phyloP scores from a whole-genome alignment of 2,888 invertebrate species.

The Rhodophaea formosa region DNA sequence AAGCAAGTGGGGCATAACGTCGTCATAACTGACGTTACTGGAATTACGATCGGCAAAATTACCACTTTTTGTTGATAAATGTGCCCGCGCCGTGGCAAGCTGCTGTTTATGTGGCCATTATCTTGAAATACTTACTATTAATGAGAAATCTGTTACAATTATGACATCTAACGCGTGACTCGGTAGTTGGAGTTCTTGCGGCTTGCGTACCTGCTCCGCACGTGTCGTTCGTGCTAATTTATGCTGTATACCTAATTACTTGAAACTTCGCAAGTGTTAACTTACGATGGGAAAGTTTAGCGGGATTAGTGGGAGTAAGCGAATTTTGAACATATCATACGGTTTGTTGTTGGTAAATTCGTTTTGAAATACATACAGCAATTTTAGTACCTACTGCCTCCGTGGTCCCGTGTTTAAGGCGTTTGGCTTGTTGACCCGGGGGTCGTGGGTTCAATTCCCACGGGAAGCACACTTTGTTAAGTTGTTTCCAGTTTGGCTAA shows the following conservation, averaged over 20 bases:
- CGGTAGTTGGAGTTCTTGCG: constrained; percentile 18
- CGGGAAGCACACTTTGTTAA: too few species aligned
- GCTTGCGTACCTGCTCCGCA: not conserved
- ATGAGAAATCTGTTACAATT: constrained; percentile 73
- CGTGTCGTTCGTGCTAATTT: constrained; percentile 12
- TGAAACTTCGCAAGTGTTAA: constrained; percentile 11
- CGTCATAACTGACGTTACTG: constrained; percentile 57
- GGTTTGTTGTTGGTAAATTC: constrained; percentile 6
- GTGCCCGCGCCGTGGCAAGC: constrained; percentile 53
- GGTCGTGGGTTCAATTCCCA: too few species aligned
- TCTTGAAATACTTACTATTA: constrained; percentile 74
- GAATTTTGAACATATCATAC: constrained; percentile 7
- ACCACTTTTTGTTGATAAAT: constrained; percentile 78
- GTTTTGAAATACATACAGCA: not conserved
- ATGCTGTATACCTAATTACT: constrained; percentile 9
- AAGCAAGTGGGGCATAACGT: constrained; percentile 50
- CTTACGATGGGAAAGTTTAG: constrained; percentile 16
- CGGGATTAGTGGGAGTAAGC: constrained; percentile 10
- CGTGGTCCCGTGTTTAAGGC: too few species aligned
- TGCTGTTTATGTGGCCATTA: constrained; percentile 77
- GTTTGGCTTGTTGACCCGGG: too few species aligned
- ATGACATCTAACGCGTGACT: constrained; percentile 50
- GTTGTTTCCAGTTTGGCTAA: too few species aligned
- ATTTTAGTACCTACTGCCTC: not conserved
- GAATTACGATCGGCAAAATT: constrained; percentile 68